Evolutionary conservation across 1,140 invertebrate genomes (phyloP).

Genomic region (Halictus rubicundus): DNA sequence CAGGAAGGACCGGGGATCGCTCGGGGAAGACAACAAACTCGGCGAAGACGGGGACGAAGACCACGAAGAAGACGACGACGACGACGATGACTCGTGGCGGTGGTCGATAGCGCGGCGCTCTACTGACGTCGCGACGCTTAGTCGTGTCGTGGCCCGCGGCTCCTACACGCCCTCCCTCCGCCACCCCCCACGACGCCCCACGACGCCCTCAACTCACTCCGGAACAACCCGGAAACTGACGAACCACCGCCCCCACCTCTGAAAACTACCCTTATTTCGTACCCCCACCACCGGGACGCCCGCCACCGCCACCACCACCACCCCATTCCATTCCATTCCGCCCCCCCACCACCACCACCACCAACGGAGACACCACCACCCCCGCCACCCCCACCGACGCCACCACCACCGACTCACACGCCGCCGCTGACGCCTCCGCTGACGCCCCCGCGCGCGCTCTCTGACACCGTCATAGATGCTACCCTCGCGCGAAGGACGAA

Average conservation of each 20-base stretch:
- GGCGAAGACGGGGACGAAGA: conserved; percentile 34
- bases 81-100: conserved; percentile 68
- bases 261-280: conserved; percentile 72
- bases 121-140: conserved; percentile 78
- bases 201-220: conserved; percentile 69
- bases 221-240: conserved; percentile 78
- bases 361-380: conserved; percentile 2
- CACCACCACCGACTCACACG: conserved; percentile 1
- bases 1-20: conserved; percentile 9
- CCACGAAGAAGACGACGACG: conserved; percentile 55
- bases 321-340: no score
- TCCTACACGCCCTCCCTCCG: conserved; percentile 54
- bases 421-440: conserved; percentile 7
- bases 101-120: conserved; percentile 79
- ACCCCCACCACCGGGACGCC: conserved; percentile 47
- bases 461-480: neutral
- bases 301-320: conserved; percentile 22
- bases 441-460: neutral
- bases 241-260: conserved; percentile 67
- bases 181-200: conserved; percentile 56
- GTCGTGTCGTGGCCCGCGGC: conserved; percentile 73
- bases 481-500: conserved; percentile 38
- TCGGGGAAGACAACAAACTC: conserved; percentile 22
- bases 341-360: conserved; percentile 1
- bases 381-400: conserved; percentile 1